Percentiles rank a stretch among this genome's conserved stretches.
Evolutionary conservation across 1,140 invertebrate genomes (phyloP).

Genomic region (Diorhabda carinulata): DNA sequence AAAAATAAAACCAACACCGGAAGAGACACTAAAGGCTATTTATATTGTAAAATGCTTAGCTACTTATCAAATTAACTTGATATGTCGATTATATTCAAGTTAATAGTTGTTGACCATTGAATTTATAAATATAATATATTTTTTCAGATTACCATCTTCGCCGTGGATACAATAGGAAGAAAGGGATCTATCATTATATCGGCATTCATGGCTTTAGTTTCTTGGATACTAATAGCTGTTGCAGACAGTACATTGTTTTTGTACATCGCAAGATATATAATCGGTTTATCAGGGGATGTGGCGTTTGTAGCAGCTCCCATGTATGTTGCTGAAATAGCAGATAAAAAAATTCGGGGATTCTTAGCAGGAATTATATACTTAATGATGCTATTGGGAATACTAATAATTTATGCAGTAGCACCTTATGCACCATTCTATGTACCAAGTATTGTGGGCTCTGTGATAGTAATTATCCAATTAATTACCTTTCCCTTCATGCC

Average conservation of each 20-base stretch:
- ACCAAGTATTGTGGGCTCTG: constrained; percentile 34
- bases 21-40: no score
- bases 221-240: constrained; percentile 59
- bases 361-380: constrained; percentile 37
- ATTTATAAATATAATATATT: neutral
- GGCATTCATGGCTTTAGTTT: constrained; percentile 56
- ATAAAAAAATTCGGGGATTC: constrained; percentile 38
- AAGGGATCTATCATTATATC: constrained; percentile 57
- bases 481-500: constrained; percentile 32
- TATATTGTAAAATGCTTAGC: no score
- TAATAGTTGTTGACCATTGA: no score
- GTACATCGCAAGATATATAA: constrained; percentile 50
- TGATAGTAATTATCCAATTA: constrained; percentile 27
- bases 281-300: constrained; percentile 38
- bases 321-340: constrained; percentile 44
- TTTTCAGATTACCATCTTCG: constrained; percentile 43
- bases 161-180: constrained; percentile 61
- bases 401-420: constrained; percentile 36
- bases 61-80: no score
- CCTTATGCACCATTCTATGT: constrained; percentile 29
- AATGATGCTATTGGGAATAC: constrained; percentile 39
- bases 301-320: constrained; percentile 42
- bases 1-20: no score
- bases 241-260: constrained; percentile 47
- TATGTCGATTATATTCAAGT: no score